Evolutionary conservation across 2,888 invertebrate species (phyloP), one percentile per base, ranked within the genome.

Genomic region (Lithophane socia): DNA sequence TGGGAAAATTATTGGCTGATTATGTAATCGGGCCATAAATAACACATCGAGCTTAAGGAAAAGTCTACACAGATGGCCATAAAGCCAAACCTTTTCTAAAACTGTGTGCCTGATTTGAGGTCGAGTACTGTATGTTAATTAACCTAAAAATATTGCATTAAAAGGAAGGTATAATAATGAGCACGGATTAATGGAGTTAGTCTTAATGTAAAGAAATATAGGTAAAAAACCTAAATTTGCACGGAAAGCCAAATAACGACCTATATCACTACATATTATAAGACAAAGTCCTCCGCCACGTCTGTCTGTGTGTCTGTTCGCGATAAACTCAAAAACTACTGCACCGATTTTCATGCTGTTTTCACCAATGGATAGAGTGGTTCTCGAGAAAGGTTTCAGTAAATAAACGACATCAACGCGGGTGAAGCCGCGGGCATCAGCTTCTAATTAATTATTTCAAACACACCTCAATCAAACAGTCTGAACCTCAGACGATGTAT

Each of bases 381-480:
- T 29, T 29, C 29, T 29, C 29, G 29, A 29, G 29, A 1, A 29
- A 29, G 29, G 29, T 29, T 29, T 0, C 29, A 29, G 29, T 29
- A 29, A 29, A 29, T 29, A 29, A 29, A 29, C 29, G 29, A 29
- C 29, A 29, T 29, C 1, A 29, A 29, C 29, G 29, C 29, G 29
- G 29, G 29, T 29, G 29, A 29, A 29, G 29, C 29, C 29, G 29
- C 29, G 29, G 29, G 29, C 29, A 29, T 29, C 29, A 29, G 29
- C 29, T 29, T 29, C 29, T 47, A n/a, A 13, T 44, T 4, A 16
- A 56, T 56, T 24, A 68, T 7, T 68, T 18, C 29, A 68, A 58
- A n/a, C 68, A 3, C 24, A 64, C 18, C 65, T 80, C 52, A 47
- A 60, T 68, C 24, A 76, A 66, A 16, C 42, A 18, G 64, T 60